These are phyloP conservation scores for Galeruca laticollis DNA, from an alignment of 2,888 invertebrate genomes.

Conservation along the genomic window DNA sequence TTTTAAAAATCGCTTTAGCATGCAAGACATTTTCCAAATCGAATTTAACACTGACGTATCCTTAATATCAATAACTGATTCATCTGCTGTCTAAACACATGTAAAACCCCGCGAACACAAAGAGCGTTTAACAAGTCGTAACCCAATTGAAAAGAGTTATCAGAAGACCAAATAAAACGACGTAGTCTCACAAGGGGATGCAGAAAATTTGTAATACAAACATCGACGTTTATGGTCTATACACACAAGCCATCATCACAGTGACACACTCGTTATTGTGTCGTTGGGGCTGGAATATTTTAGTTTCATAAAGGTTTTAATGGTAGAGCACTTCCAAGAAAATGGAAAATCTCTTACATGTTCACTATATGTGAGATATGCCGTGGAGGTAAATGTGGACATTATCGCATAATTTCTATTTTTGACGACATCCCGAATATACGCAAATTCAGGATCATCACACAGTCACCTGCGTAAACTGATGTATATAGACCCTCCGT, in stretches of 20 bases:
- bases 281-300: neutral
- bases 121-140: slow-evolving; percentile 45
- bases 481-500: no score
- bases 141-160: slow-evolving; percentile 46
- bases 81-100: slow-evolving; percentile 29
- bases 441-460: no score
- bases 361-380: no score
- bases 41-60: slow-evolving; percentile 24
- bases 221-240: slow-evolving; percentile 39
- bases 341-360: no score
- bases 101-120: slow-evolving; percentile 40
- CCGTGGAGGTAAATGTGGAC: no score
- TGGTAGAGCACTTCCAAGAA: no score
- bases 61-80: slow-evolving; percentile 34
- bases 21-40: slow-evolving; percentile 18
- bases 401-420: no score
- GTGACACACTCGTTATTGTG: neutral
- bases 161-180: slow-evolving; percentile 37
- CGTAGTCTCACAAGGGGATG: slow-evolving; percentile 30
- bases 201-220: slow-evolving; percentile 57
- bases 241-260: slow-evolving; percentile 36
- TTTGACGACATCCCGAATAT: no score
- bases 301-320: no score
- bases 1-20: slow-evolving; percentile 2
- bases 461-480: no score